Evolutionary conservation across 2,888 invertebrate genomes (phyloP), one percentile per base, ranked within the genome.

Genomic region (Chrysopilus asiliformis): DNA sequence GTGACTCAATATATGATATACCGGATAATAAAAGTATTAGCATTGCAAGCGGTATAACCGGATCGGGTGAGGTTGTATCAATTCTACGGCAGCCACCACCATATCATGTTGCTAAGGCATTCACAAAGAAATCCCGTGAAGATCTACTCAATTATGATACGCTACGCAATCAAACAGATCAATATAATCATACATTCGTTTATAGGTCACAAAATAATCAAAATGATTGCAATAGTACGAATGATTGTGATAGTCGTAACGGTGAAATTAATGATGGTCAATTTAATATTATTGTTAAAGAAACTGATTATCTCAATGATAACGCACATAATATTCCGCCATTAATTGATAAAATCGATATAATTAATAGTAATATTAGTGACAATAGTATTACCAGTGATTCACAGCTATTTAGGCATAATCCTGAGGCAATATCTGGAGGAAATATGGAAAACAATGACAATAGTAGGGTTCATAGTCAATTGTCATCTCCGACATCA

Each of bases 101-200:
- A 2, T 86, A 85, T 63, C 82, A 85, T 51, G 80, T 85, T 52
- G 85, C 84, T 18, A 82, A 84, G 16, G 79, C 76, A 3, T 83
- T 78, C 53, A 84, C 85, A 10, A 83, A 82, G 67, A 82, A 83
- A 39, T 57, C 58, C 5, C 49, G 51, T 1, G 55, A 60, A 35
- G 62, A 62, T 47, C 49, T 61, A 16, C 50, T 56, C 2, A 53
- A 53, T 6, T 61, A 58, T 39, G 60, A 60, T 42, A 53, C 54
- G 4, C 46, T 57, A 45, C 49, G 58, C 3, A 56, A 52, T 45
- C 53, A 57, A 20, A 55, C 39, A 15, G 31, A 34, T 7, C 19
- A 8, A 22, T 8, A 22, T 22, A 22, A 10, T 10, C 7, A 22
- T 22, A 8, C 22, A 7, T 22, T 10, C 10, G 22, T 7, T 8